These are phyloP conservation scores for Polietes domitor DNA, from an alignment of 2,888 invertebrate genomes.

Conservation along the genomic window DNA sequence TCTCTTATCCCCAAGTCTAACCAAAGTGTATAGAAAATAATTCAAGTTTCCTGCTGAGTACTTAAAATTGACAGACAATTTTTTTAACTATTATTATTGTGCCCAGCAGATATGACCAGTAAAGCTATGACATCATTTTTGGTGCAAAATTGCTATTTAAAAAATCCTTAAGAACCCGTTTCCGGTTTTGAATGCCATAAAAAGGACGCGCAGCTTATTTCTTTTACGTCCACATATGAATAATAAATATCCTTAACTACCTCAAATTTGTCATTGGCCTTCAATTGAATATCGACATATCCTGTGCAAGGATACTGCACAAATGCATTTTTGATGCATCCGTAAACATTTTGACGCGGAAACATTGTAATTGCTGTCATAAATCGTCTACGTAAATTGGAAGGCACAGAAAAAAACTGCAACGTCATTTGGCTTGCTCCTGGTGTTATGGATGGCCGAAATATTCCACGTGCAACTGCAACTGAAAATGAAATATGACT, in stretches of 20 bases:
- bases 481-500: slow-evolving; percentile 13
- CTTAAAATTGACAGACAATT: no score
- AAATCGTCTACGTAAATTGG: slow-evolving; percentile 52
- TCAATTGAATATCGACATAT: slow-evolving; percentile 58
- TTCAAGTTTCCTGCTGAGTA: no score
- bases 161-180: no score
- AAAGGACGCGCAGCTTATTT: background rate
- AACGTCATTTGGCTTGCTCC: background rate
- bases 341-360: slow-evolving; percentile 62
- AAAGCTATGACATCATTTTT: no score
- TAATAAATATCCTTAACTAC: slow-evolving; percentile 57
- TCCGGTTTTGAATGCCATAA: background rate
- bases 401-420: background rate
- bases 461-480: no score
- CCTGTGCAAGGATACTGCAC: background rate
- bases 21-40: no score
- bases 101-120: no score
- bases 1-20: no score
- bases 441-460: background rate
- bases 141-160: no score
- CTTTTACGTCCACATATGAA: slow-evolving; percentile 5
- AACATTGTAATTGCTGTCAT: slow-evolving; percentile 63
- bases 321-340: slow-evolving; percentile 63
- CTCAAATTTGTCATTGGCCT: slow-evolving; percentile 57
- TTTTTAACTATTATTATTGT: no score